Evolutionary conservation across 2,113 vertebrate genomes (phyloP).

Genomic region (Dipodomys spectabilis): DNA sequence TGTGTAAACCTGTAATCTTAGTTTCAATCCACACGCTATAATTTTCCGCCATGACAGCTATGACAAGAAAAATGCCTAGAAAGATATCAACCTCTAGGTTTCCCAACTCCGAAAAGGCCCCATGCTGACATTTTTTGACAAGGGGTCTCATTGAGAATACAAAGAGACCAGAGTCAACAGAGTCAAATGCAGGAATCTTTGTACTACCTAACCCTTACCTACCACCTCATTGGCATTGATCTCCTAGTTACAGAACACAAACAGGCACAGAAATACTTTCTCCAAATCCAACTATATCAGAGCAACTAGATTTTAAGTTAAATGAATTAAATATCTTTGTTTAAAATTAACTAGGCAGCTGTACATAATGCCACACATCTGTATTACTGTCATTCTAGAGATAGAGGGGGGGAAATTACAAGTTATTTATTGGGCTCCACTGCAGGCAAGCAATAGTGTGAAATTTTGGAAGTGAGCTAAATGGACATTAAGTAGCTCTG

Average conservation of each 20-base stretch:
- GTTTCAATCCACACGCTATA: constrained; percentile 66
- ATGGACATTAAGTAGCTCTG: background rate
- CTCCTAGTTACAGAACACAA: background rate
- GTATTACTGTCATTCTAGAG: too few relatives aligned
- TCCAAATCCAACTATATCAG: constrained; percentile 9
- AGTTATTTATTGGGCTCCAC: background rate
- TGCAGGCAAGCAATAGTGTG: background rate
- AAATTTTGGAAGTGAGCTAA: constrained; percentile 21
- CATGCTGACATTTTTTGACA: constrained; percentile 65
- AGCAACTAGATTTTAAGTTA: background rate
- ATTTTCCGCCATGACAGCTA: constrained; percentile 69
- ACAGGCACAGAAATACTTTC: background rate
- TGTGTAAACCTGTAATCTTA: constrained; percentile 79
- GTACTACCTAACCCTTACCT: constrained; percentile 13
- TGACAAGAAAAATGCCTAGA: constrained; percentile 69
- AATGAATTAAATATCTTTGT: too few relatives aligned
- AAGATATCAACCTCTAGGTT: constrained; percentile 64
- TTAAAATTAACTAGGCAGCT: too few relatives aligned
- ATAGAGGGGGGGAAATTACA: too few relatives aligned
- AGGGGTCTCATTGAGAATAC: constrained; percentile 26
- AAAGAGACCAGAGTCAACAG: constrained; percentile 19
- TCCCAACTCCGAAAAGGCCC: constrained; percentile 53
- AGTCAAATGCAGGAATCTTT: constrained; percentile 32
- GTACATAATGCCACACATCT: too few relatives aligned
- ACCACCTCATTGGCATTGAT: constrained; percentile 17